Base-by-base conservation (phyloP, 2,113 vertebrate species). In the Poeciliopsis turrubarensis region DNA sequence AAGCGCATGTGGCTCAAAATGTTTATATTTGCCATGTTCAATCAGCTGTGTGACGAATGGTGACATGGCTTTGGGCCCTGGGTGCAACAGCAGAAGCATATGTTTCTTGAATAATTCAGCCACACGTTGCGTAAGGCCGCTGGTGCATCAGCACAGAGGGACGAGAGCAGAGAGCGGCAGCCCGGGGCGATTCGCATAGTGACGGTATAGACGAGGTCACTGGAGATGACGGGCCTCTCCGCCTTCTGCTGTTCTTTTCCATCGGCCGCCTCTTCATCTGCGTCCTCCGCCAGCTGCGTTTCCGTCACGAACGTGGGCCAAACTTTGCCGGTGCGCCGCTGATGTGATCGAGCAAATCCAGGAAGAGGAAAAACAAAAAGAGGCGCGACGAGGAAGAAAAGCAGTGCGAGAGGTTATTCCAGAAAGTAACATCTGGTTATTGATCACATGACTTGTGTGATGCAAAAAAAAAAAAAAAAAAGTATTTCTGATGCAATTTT, bases 101-200 rank as follows among this genome's bases (percentile, higher is more conserved):
- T 94, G 94, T 89, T 92, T 77, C 87, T 89, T 94, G 89, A 93
- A 94, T 94, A 92, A 95, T 94, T 91, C 84, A 94, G 81, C 86
- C 86, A 87, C 74, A 82, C 74, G 79, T 92, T 91, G 89, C 90
- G 71, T 82, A 93, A 93, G 77, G 76, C 78, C 31, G 13, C 75
- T 44, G 72, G 73, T 87, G 86, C 78, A 78, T 83, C 84, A 57
- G 57, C 27, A 65, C 72, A 79, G 79, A 79, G 22, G 29, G 47
- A 89, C 85, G 70, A 84, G 78, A 84, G 78, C 75, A 76, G 80
- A 72, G 81, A 82, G 72, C 22, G 66, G 70, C 51, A 68, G 91
- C 89, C 86, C 54, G 65, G 72, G 86, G 89, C 83, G 12, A 41
- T 81, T 75, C 72, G 77, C 72, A 80, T 69, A 22, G 61, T 30